Evolutionary conservation across 2,797 vertebrate genomes (phyloP).

Genomic region (Onychomys arenicola): DNA sequence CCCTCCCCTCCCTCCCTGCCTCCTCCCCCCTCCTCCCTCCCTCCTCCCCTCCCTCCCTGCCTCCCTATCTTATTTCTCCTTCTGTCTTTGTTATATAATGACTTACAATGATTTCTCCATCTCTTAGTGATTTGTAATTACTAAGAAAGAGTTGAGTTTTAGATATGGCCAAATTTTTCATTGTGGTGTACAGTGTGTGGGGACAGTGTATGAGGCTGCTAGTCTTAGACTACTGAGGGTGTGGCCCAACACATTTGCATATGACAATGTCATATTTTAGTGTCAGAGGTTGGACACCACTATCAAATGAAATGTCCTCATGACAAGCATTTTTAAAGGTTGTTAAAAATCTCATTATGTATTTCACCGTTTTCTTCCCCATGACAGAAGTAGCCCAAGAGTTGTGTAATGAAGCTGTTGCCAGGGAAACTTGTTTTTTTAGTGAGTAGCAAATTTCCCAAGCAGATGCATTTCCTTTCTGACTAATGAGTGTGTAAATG

Average conservation of each 20-base stretch:
- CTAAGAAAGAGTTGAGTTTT: not conserved
- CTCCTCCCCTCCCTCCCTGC: too few species aligned
- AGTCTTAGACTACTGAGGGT: not conserved
- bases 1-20: too few species aligned
- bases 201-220: not conserved
- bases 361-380: not conserved
- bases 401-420: constrained; percentile 74
- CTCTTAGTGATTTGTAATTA: constrained; percentile 43
- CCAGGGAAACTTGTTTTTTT: constrained; percentile 78
- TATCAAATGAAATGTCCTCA: constrained; percentile 29
- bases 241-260: not conserved
- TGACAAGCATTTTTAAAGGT: constrained; percentile 61
- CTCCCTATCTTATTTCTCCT: not conserved
- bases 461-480: constrained; percentile 72
- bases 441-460: constrained; percentile 74
- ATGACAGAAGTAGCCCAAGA: constrained; percentile 64
- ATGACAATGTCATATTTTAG: not conserved
- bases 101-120: not conserved
- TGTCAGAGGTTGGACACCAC: not conserved
- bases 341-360: constrained; percentile 59
- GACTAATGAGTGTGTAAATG: constrained; percentile 71
- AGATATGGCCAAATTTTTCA: not conserved
- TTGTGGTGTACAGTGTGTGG: not conserved
- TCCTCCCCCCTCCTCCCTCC: not conserved
- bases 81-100: not conserved